Evolutionary conservation across 64 coral and sea anemone species (phyloP).

Genomic region (Porites australiensis): DNA sequence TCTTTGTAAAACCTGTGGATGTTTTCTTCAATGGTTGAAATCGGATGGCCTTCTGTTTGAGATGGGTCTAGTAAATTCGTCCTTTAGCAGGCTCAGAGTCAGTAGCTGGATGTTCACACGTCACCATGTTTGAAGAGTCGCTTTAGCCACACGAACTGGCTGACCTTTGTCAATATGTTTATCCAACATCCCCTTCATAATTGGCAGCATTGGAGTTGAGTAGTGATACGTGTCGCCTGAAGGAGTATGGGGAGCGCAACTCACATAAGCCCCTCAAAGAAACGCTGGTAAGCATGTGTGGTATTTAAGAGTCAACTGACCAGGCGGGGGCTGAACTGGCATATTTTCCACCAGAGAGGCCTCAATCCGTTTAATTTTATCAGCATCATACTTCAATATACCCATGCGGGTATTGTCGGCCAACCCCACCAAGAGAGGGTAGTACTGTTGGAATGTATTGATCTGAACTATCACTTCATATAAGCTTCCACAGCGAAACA

Average conservation of each 20-base stretch:
- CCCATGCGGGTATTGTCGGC: background rate
- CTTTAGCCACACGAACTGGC: too few relatives aligned
- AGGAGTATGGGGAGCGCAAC: slow-evolving; percentile 19
- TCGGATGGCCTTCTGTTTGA: too few relatives aligned
- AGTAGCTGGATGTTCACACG: too few relatives aligned
- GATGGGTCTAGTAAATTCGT: too few relatives aligned
- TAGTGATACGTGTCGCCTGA: slow-evolving; percentile 28
- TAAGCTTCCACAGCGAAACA: slow-evolving; percentile 24
- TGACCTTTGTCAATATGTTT: too few relatives aligned
- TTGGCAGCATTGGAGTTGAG: slow-evolving; percentile 19
- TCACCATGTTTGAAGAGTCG: too few relatives aligned
- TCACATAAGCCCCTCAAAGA: slow-evolving; percentile 40
- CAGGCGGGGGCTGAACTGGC: background rate
- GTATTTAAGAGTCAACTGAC: slow-evolving; percentile 20
- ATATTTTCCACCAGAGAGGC: too few relatives aligned
- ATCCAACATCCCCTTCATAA: slow-evolving; percentile 41
- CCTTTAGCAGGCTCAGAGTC: too few relatives aligned
- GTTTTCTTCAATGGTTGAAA: too few relatives aligned
- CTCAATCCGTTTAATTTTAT: background rate
- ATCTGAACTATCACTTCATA: slow-evolving; percentile 34
- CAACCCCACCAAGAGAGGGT: slow-evolving; percentile 14
- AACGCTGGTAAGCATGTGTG: slow-evolving; percentile 15
- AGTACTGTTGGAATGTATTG: background rate
- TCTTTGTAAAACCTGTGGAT: too few relatives aligned
- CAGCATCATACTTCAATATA: slow-evolving; percentile 40